A percentile compares a stretch with the other conserved stretches of the same genome.
Evolutionary conservation across 2,888 invertebrate species (phyloP).

Genomic region (Laspeyria flexula): DNA sequence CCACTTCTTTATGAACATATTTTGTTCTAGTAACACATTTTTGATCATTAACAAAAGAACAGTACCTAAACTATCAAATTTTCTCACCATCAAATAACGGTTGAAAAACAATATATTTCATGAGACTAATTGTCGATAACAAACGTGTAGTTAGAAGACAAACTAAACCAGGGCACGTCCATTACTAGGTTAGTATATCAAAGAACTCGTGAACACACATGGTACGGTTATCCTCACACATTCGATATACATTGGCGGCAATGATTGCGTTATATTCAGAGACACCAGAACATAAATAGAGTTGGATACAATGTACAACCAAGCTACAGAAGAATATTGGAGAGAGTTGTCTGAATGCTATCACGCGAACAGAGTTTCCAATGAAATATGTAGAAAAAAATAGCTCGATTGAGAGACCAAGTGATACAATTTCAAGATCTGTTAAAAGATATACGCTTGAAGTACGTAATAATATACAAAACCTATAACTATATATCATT

Average conservation of each 20-base stretch:
- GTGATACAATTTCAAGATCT: slow-evolving; percentile 45
- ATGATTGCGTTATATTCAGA: slow-evolving; percentile 10
- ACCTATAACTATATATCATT: too few species aligned
- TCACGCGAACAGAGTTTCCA: slow-evolving; percentile 77
- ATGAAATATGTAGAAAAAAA: slow-evolving; percentile 68
- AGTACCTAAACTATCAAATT: too few species aligned
- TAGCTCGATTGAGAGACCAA: slow-evolving; percentile 27
- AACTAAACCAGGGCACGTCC: slow-evolving; percentile 61
- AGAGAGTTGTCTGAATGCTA: slow-evolving; percentile 59
- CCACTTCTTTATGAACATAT: too few species aligned
- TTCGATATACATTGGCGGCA: slow-evolving; percentile 45
- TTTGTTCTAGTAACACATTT: too few species aligned
- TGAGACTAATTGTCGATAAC: slow-evolving; percentile 41
- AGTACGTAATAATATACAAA: too few species aligned
- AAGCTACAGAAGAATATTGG: slow-evolving; percentile 44
- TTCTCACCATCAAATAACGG: slow-evolving; percentile 14
- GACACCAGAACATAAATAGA: slow-evolving; percentile 34
- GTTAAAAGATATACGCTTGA: slow-evolving; percentile 9
- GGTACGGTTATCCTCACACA: slow-evolving; percentile 25
- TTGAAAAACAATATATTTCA: slow-evolving; percentile 24
- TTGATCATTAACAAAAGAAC: too few species aligned
- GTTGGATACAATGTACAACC: slow-evolving; percentile 47
- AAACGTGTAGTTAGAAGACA: slow-evolving; percentile 19
- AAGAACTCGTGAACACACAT: slow-evolving; percentile 24
- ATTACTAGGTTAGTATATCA: slow-evolving; percentile 58